Conservation (phyloP, 1,140 invertebrate species). For the Chymomyza costata region DNA sequence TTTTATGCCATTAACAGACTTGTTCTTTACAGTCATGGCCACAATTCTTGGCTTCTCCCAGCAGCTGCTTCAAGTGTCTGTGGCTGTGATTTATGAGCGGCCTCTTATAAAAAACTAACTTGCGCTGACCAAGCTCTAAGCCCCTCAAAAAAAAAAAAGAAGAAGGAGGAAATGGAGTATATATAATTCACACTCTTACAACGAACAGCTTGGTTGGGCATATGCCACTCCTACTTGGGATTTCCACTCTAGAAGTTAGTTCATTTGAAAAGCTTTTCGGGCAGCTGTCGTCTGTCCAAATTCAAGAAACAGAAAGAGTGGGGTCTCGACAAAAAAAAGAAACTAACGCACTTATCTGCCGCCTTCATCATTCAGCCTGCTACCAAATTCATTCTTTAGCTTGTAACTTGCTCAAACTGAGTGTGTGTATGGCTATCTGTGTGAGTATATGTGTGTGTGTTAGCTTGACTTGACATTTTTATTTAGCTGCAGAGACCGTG, state of each 20-base stretch:
- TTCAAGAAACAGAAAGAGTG: slow-evolving; percentile 1
- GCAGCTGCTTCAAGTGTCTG: slow-evolving; percentile 7
- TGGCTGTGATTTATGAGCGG: slow-evolving; percentile 35
- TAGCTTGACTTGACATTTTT: slow-evolving; percentile 74
- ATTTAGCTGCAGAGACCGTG: slow-evolving; percentile 68
- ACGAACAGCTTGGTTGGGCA: slow-evolving; percentile 9
- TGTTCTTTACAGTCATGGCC: slow-evolving; percentile 9
- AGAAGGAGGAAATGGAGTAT: slow-evolving; percentile 17
- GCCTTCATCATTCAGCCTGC: slow-evolving; percentile 32
- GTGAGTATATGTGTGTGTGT: too few relatives aligned
- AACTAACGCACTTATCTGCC: slow-evolving; percentile 60
- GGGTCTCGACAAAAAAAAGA: slow-evolving; percentile 29
- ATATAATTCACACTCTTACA: slow-evolving; percentile 36
- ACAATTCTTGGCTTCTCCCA: slow-evolving; percentile 15
- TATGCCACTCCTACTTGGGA: slow-evolving; percentile 11
- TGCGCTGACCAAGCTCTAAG: slow-evolving; percentile 41
- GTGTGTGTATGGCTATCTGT: too few relatives aligned
- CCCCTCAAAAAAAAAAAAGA: slow-evolving; percentile 30
- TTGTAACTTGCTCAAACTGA: slow-evolving; percentile 26
- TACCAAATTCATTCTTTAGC: not conserved
- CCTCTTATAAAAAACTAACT: slow-evolving; percentile 34
- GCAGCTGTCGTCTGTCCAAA: slow-evolving; percentile 56
- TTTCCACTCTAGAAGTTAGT: too few relatives aligned
- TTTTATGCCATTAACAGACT: too few relatives aligned
- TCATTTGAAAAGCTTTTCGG: slow-evolving; percentile 45